phyloP scores from a whole-genome alignment of 2,113 vertebrate genomes.

The Heterotilapia buettikoferi region DNA sequence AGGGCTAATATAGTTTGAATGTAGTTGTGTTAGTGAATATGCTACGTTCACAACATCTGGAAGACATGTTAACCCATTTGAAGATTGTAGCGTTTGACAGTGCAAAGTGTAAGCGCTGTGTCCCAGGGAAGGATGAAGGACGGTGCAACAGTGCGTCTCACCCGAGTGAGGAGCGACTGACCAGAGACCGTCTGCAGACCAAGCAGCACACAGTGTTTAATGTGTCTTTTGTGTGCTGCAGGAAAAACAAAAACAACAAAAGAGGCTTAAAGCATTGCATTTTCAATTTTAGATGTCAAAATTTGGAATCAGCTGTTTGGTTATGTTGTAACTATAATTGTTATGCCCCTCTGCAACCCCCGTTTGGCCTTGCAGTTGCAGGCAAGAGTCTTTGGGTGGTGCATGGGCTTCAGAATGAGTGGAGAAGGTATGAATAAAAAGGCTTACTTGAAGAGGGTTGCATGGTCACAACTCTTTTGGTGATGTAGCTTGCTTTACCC shows the following conservation, averaged over 20 bases:
- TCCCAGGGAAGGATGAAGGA: conserved; percentile 48
- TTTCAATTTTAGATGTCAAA: not conserved
- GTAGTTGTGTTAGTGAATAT: not conserved
- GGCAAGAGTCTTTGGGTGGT: not conserved
- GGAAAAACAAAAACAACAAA: not conserved
- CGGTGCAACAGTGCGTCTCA: conserved; percentile 55
- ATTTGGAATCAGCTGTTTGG: not conserved
- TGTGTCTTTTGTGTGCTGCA: not conserved
- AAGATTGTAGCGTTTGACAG: conserved; percentile 11
- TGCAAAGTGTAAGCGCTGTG: conserved; percentile 20
- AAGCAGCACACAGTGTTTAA: not conserved
- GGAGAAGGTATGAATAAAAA: not conserved
- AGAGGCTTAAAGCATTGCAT: not conserved
- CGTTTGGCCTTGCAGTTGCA: not conserved
- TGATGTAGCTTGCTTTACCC: not conserved
- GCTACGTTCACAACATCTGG: conserved; percentile 58
- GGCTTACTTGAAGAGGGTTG: not conserved
- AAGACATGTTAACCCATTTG: conserved; percentile 2
- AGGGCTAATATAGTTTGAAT: not conserved
- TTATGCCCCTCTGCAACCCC: not conserved
- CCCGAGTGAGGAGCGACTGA: conserved; percentile 37
- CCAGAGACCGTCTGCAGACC: conserved; percentile 6
- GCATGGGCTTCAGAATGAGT: not conserved
- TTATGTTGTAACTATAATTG: not conserved
- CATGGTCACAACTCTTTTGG: not conserved